Base-by-base conservation (phyloP, 2,888 invertebrate genomes). In the Strigamia crassipes region DNA sequence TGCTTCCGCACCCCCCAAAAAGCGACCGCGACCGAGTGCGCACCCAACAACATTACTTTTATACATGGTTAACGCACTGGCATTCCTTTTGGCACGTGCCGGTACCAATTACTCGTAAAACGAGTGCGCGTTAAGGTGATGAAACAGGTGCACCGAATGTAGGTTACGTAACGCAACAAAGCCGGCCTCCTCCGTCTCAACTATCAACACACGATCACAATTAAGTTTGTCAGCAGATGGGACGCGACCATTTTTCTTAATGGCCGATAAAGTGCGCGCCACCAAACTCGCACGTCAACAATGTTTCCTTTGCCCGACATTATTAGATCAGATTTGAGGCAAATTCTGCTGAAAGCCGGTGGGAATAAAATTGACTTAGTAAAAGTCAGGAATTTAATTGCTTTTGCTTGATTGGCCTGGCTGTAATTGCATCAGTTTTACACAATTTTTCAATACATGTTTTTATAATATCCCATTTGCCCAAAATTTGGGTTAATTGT, bases 161-260 rank as follows among this genome's bases (percentile, higher is more conserved):
- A 27, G 27, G 73, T 73, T 73, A 73, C 73, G 73, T 73, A 73
- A 31, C 73, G 73, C 31, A 73, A 73, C n/a, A 56, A 18, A 46
- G 13, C 56, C 18, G 18, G 56, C 18, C 31, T 27, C n/a, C 73
- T 31, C 31, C 31, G 73, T 73, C 73, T 73, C 73, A 13, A 27
- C 73, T 73, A 31, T 73, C 73, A 73, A 73, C 31, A 31, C 31
- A 73, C 27, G 31, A 73, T 73, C 31, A 73, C 73, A 73, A 73
- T 73, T 73, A 73, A 73, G 73, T 73, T 73, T 73, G 73, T 27
- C 73, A 73, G 73, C 31, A 73, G 73, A 73, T 73, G 31, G n/a
- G 73, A 8, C 73, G 23, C 1, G 73, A 9, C 73, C 31, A 31
- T 31, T 73, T 73, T n/a, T 31, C 73, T 27, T 73, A 73, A 73